These are phyloP conservation scores for Drosophila maculinotata DNA, from an alignment of 2,888 invertebrate species.

Conservation along the genomic window DNA sequence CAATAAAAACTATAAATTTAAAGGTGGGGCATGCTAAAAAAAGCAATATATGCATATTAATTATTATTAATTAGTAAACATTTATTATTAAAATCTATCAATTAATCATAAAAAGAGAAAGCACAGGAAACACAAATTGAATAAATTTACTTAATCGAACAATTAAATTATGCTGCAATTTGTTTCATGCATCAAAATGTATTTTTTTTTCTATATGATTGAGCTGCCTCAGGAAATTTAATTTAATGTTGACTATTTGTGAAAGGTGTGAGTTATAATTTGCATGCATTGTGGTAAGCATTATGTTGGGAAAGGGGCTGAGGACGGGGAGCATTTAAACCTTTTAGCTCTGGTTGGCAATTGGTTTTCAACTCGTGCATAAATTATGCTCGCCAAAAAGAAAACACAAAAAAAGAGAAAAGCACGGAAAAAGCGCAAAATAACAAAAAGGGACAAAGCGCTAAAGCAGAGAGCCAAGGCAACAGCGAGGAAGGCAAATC, in stretches of 20 bases:
- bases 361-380: conserved; percentile 54
- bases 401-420: conserved; percentile 23
- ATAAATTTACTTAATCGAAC: background rate
- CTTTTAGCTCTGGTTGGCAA: conserved; percentile 42
- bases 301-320: background rate
- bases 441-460: conserved; percentile 2
- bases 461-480: background rate
- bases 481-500: conserved; percentile 52
- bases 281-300: background rate
- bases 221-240: background rate
- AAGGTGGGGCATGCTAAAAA: conserved; percentile 3
- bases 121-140: conserved; percentile 4
- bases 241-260: conserved; percentile 8
- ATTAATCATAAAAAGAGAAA: conserved; percentile 7
- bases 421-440: conserved; percentile 8
- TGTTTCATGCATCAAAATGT: background rate
- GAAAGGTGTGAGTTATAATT: background rate
- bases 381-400: conserved; percentile 63
- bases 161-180: background rate
- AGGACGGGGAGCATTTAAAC: conserved; percentile 23
- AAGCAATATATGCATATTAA: background rate
- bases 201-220: background rate
- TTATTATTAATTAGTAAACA: too few species aligned
- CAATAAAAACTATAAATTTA: too few species aligned
- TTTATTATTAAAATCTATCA: conserved; percentile 4